Conservation (phyloP, 2,888 invertebrate species). For the Meandrusa payeni region DNA sequence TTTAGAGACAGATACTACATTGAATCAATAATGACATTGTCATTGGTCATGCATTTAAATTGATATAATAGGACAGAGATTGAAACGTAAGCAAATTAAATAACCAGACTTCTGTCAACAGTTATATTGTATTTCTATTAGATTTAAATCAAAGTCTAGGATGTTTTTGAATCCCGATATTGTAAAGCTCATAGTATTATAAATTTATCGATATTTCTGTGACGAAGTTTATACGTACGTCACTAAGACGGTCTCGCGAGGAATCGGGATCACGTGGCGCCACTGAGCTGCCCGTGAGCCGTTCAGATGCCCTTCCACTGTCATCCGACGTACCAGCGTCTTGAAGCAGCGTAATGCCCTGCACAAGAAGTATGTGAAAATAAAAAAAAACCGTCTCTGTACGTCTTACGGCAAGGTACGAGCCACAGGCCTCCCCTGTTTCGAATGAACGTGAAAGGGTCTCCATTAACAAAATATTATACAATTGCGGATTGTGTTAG, state of each 20-base stretch:
- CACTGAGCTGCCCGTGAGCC: constrained; percentile 88
- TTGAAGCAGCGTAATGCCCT: constrained; percentile 87
- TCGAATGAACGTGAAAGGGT: constrained; percentile 24
- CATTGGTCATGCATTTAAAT: constrained; percentile 19
- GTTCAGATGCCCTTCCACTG: constrained; percentile 90
- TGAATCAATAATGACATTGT: constrained; percentile 16
- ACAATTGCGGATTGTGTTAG: background rate
- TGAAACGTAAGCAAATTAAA: constrained; percentile 46
- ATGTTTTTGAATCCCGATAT: constrained; percentile 14
- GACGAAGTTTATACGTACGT: constrained; percentile 83
- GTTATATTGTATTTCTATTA: background rate
- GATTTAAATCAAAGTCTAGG: constrained; percentile 7
- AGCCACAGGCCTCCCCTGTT: constrained; percentile 8
- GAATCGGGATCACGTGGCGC: constrained; percentile 89
- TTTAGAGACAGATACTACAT: constrained; percentile 22
- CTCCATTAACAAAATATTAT: constrained; percentile 1
- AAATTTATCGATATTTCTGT: constrained; percentile 13
- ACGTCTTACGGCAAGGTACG: constrained; percentile 22
- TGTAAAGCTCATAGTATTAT: constrained; percentile 7
- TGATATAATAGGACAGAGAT: constrained; percentile 42
- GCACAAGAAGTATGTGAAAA: constrained; percentile 54
- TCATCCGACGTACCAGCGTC: constrained; percentile 93
- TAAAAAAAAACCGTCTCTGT: constrained; percentile 20
- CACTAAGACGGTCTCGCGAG: constrained; percentile 91
- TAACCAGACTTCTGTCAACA: constrained; percentile 23